Conservation (phyloP, 2,113 vertebrate species). For the Tragelaphus scriptus region DNA sequence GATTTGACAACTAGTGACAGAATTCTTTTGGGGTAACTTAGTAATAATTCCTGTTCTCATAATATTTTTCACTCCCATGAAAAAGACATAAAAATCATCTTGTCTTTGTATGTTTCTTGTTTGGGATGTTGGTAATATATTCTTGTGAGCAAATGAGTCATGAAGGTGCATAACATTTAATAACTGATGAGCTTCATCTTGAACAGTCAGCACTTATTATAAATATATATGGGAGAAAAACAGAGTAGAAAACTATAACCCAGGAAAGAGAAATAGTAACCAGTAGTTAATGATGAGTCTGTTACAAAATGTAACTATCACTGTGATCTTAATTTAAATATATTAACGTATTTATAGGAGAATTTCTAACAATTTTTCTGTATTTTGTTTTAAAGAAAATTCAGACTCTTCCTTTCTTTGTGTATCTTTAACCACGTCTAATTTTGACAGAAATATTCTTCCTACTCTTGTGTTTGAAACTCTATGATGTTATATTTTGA, state of each 20-base stretch:
- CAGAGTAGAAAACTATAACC: not conserved
- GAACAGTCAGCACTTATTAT: not conserved
- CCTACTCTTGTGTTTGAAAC: not conserved
- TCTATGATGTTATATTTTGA: not conserved
- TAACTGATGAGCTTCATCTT: not conserved
- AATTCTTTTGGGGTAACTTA: not conserved
- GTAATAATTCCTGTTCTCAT: not conserved
- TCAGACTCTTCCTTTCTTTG: slow-evolving; percentile 32
- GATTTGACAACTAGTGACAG: not conserved
- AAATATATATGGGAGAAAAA: not conserved
- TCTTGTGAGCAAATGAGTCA: not conserved
- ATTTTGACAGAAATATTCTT: slow-evolving; percentile 17
- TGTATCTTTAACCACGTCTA: not conserved
- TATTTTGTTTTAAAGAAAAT: slow-evolving; percentile 50
- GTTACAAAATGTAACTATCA: not conserved
- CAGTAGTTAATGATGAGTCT: not conserved
- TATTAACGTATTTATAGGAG: slow-evolving; percentile 21
- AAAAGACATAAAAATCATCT: not conserved
- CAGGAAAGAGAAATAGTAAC: not conserved
- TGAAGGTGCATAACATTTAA: not conserved
- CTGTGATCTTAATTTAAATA: slow-evolving; percentile 60
- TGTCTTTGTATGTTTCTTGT: not conserved
- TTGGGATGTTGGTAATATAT: not conserved
- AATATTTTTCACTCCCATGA: not conserved
- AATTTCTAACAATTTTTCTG: not conserved